Evolutionary conservation across 2,888 invertebrate genomes (phyloP), one percentile per base, ranked within the genome.

Genomic region (Colostygia pectinataria): DNA sequence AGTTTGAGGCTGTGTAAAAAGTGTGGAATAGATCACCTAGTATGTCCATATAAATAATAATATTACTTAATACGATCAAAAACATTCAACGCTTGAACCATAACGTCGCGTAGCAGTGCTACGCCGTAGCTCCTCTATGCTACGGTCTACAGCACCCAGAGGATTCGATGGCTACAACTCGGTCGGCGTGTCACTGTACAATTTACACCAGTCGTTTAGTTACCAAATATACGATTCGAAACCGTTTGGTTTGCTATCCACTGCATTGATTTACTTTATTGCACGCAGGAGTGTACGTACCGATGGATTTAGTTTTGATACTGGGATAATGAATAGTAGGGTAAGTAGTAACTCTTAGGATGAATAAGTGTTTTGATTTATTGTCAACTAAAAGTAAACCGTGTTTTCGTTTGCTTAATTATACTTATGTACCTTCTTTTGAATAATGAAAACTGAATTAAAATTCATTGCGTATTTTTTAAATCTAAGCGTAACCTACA

Each of bases 151-250:
- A 27, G 27, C 34, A 5, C 14, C 13, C 37, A 37, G 41, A 41
- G 41, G 36, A 20, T 1, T 3, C 13, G 3, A 15, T 18, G 18
- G 18, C 18, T 18, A 8, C 38, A 24, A 14, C 25, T 31, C 25
- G 36, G 39, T 29, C 33, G 46, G 27, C 24, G 25, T 42, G 48
- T 42, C 48, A 48, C 42, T 48, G 41, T 41, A 39, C 46, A 46
- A 59, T 59, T 56, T 59, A 59, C 53, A 51, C 47, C 20, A 50
- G 50, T 53, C 56, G 56, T 59, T 57, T 56, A 50, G 50, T 47
- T 47, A 41, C 47, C 54, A 34, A 56, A 59, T 55, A 54, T 56
- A 55, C 55, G 43, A 40, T 47, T 39, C 28, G 49, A 42, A 54
- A 38, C 37, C 41, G 43, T 45, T 54, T 40, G 41, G 46, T 44